Evolutionary conservation across 2,888 invertebrate species (phyloP).

Genomic region (Metalampra italica): DNA sequence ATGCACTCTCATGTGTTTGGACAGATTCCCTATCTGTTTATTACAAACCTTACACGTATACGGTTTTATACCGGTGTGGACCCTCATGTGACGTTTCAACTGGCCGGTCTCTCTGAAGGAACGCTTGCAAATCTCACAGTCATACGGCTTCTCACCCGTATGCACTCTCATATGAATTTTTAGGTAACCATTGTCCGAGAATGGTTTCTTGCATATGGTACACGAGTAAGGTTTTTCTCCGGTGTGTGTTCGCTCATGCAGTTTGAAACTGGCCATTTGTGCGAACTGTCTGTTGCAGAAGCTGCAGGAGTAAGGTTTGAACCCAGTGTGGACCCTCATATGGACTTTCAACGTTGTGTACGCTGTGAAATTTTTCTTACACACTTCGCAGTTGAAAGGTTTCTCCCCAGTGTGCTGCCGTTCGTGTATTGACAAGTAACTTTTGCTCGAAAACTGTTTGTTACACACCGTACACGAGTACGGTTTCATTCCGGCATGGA

Average conservation of each 20-base stretch:
- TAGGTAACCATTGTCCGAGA: conserved; percentile 65
- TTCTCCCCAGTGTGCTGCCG: conserved; percentile 58
- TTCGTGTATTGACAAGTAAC: conserved; percentile 61
- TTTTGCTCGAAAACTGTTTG: conserved; percentile 64
- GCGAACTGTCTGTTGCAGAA: conserved; percentile 60
- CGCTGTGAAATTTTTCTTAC: conserved; percentile 34
- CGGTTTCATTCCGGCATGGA: conserved; percentile 57
- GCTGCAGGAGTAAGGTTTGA: conserved; percentile 58
- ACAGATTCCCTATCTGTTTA: conserved; percentile 62
- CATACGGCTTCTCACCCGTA: conserved; percentile 58
- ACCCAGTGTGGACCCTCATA: conserved; percentile 61
- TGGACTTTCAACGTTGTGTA: conserved; percentile 66
- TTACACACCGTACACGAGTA: conserved; percentile 53
- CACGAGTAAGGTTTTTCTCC: conserved; percentile 59
- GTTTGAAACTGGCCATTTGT: conserved; percentile 64
- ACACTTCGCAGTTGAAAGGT: not conserved
- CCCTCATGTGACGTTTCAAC: conserved; percentile 55
- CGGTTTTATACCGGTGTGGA: conserved; percentile 58
- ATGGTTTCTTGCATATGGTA: conserved; percentile 59
- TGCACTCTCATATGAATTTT: conserved; percentile 68
- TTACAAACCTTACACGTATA: conserved; percentile 66
- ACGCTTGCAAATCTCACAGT: conserved; percentile 56
- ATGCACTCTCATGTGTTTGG: conserved; percentile 62
- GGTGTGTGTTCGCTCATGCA: conserved; percentile 61
- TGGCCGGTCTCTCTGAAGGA: conserved; percentile 60